Base-by-base conservation (phyloP, 2,888 invertebrate species). In the Drosophila dives region DNA sequence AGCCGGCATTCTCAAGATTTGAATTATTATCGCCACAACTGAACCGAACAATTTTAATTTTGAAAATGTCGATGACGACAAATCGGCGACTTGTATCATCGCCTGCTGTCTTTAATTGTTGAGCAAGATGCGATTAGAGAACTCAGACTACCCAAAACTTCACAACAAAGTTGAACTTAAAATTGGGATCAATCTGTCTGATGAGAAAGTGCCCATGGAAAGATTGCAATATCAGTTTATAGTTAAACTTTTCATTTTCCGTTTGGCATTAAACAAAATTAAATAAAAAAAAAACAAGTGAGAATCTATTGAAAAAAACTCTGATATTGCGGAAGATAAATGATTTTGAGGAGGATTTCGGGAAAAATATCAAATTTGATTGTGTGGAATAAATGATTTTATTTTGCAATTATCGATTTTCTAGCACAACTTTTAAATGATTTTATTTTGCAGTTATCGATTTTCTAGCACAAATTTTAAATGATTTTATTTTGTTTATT, bases 1-100 rank as follows among this genome's bases (percentile, higher is more conserved):
- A 68, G 67, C 69, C 20, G 55, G 49, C 59, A 72, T 54, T 65
- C 71, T 61, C 51, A 36, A 61, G 62, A 56, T 58, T 64, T 40
- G 17, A 33, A 33, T 56, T 53, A 78, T 89, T 90, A 85, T 85
- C 85, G 32, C 34, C 15, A 15, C 50, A 75, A 26, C 63, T 88
- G 86, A 90, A 86, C 87, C 80, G 79, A 86, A 63, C 79, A 86
- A 81, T 88, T 88, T 91, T 81, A 85, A 91, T 89, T 91, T 90
- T 67, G 45, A 54, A 64, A 51, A 36, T n/a, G n/a, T 38, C 54
- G 64, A 49, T 61, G 79, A 64, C 72, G 62, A 56, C 71, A 65
- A 78, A 56, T 48, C 45, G 59, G 49, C 77, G 50, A 64, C 45
- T 50, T 55, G 23, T 23, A 45, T 29, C 56, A 45, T 29, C 56